Conservation (phyloP, 1,140 invertebrate genomes). For the Ectropis grisescens region DNA sequence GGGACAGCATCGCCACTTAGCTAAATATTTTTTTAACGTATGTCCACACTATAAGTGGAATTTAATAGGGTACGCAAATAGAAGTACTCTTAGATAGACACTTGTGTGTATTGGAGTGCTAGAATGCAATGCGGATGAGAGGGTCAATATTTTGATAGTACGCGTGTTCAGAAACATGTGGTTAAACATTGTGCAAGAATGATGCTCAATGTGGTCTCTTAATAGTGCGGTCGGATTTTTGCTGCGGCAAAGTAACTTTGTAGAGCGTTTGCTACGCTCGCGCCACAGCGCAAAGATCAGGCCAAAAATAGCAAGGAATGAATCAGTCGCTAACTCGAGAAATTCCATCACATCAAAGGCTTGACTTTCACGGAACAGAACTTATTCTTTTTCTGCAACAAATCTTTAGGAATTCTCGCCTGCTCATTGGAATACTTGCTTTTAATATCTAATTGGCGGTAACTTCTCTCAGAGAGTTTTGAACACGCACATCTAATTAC, state of each 20-base stretch:
- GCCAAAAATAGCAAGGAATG: slow-evolving; percentile 48
- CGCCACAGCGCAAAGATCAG: slow-evolving; percentile 15
- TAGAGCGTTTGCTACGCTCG: slow-evolving; percentile 30
- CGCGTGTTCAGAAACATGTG: slow-evolving; percentile 57
- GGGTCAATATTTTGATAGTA: slow-evolving; percentile 66
- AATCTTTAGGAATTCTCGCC: slow-evolving; percentile 7
- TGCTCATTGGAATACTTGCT: too few relatives aligned
- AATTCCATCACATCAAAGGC: slow-evolving; percentile 55
- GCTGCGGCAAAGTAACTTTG: slow-evolving; percentile 38
- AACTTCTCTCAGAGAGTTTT: too few relatives aligned
- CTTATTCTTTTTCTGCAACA: slow-evolving; percentile 11
- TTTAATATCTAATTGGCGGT: too few relatives aligned
- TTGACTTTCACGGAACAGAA: slow-evolving; percentile 33
- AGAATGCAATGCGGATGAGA: slow-evolving; percentile 51
- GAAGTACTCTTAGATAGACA: slow-evolving; percentile 42
- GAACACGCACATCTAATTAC: too few relatives aligned
- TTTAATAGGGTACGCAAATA: slow-evolving; percentile 58
- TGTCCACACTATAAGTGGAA: slow-evolving; percentile 44
- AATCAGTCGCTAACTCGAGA: slow-evolving; percentile 47
- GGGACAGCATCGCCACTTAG: slow-evolving; percentile 27
- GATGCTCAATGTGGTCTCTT: slow-evolving; percentile 25
- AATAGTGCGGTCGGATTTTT: slow-evolving; percentile 34
- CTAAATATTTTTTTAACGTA: slow-evolving; percentile 50
- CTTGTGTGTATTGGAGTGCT: slow-evolving; percentile 50
- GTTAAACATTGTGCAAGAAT: slow-evolving; percentile 57